Evolutionary conservation across 2,797 vertebrate genomes (phyloP), one percentile per base, ranked within the genome.

Genomic region (Cynodonichthys magdalenae): DNA sequence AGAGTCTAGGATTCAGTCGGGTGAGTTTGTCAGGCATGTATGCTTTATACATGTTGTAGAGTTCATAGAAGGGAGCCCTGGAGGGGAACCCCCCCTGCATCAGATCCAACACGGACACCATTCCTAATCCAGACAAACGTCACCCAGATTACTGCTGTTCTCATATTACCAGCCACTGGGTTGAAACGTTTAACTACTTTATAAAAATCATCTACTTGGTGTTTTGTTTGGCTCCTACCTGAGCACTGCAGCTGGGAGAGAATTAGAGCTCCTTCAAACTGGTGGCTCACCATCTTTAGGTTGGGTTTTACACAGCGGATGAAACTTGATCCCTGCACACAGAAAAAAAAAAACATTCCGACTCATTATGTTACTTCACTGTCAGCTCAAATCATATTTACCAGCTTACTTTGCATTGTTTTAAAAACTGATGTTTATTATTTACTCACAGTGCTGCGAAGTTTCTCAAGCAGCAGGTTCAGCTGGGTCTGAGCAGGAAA

Each of bases 51-150:
- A 99, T 98, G 84, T 97, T 98, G 89, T 99, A 99, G 5, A 99
- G 95, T 69, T 99, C 98, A 36, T 99, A 97, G 91, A 99, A 99
- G 0, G 97, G 95, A 51, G 98, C 97, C 80, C 97, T 90, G 19
- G 98, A 99, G 2, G 98, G 98, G 77, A 99, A 99, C 11, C 98
- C 98, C 0, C 97, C 98, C 84, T 99, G 98, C 98, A 99, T 99
- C 80, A 99, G 90, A 87, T 99, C 98, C 91, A 99, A 84, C 74
- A 99, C 98, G 0, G 98, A 98, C 75, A 99, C 98, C 98, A 99
- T 99, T 28, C 98, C 98, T 99, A 77, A 29, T 24, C 24, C 24
- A 24, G 24, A 24, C 24, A 41, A 12, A 41, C 39, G 14, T 12
- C 39, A 14, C 3, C 7, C 27, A 15, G 27, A 28, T 31, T 28